phyloP scores from a whole-genome alignment of 2,797 vertebrate genomes.

The Chelidonichthys spinosus region DNA sequence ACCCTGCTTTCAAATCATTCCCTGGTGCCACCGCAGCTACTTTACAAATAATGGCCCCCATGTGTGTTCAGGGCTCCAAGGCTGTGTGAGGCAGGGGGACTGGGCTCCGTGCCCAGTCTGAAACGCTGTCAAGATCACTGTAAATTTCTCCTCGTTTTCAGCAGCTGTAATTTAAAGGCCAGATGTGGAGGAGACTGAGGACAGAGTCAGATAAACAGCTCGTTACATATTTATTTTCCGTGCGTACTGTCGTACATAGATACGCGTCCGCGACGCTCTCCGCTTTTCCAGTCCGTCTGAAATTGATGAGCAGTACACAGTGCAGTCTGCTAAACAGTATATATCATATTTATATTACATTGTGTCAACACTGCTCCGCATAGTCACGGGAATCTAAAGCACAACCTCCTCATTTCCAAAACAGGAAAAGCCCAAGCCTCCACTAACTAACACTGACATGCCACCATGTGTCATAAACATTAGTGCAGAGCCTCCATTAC shows the following conservation, averaged over 20 bases:
- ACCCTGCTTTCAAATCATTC: conserved; percentile 79
- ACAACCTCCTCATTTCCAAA: conserved; percentile 5
- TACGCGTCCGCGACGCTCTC: conserved; percentile 27
- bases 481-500: conserved; percentile 31
- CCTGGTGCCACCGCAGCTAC: conserved; percentile 83
- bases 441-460: conserved; percentile 26
- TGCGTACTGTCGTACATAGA: conserved; percentile 49
- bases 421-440: conserved; percentile 29
- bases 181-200: conserved; percentile 83
- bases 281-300: conserved; percentile 26
- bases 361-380: background rate
- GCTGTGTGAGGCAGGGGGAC: conserved; percentile 78
- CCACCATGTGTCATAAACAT: conserved; percentile 46
- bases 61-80: conserved; percentile 82
- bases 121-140: conserved; percentile 84
- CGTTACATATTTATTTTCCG: conserved; percentile 76
- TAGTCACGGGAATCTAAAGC: background rate
- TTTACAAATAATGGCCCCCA: conserved; percentile 87
- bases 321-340: background rate
- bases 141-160: conserved; percentile 85
- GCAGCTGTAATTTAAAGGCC: conserved; percentile 84
- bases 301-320: conserved; percentile 21
- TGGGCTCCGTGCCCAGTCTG: conserved; percentile 84
- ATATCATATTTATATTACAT: conserved; percentile 10
- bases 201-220: conserved; percentile 80